phyloP scores from a whole-genome alignment of 2,888 invertebrate genomes.

The Chironomus tentans region DNA sequence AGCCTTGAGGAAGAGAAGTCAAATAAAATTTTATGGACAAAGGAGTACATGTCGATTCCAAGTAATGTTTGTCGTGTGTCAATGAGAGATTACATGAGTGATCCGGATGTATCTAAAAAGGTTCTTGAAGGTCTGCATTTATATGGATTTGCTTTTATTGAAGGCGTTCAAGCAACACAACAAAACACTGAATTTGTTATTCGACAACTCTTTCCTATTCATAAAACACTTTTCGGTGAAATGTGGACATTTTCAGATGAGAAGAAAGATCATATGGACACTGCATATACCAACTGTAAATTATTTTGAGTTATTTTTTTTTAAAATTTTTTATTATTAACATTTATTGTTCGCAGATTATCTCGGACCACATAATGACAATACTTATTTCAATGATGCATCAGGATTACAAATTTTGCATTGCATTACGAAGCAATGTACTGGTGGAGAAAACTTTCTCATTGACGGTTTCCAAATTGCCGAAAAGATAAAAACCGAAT shows the following conservation, averaged over 20 bases:
- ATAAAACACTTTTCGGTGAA: slow-evolving; percentile 57
- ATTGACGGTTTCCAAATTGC: slow-evolving; percentile 67
- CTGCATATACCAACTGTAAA: slow-evolving; percentile 54
- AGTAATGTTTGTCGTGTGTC: slow-evolving; percentile 34
- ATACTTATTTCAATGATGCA: slow-evolving; percentile 66
- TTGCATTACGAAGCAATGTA: slow-evolving; percentile 47
- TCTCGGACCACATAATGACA: slow-evolving; percentile 66
- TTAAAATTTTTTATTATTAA: too few relatives aligned
- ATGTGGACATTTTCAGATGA: slow-evolving; percentile 57
- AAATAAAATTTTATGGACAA: slow-evolving; percentile 44
- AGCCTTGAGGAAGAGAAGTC: slow-evolving; percentile 32
- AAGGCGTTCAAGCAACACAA: slow-evolving; percentile 36
- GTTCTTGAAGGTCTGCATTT: slow-evolving; percentile 43
- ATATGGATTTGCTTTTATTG: slow-evolving; percentile 40
- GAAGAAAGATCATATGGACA: slow-evolving; percentile 53
- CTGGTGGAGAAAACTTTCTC: slow-evolving; percentile 63
- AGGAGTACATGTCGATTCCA: slow-evolving; percentile 37
- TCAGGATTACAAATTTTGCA: slow-evolving; percentile 58
- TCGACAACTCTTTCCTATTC: slow-evolving; percentile 10
- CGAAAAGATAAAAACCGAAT: slow-evolving; percentile 44
- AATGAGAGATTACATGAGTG: slow-evolving; percentile 44
- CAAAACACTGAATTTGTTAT: slow-evolving; percentile 44
- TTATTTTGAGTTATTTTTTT: too few relatives aligned
- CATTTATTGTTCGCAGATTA: slow-evolving; percentile 36
- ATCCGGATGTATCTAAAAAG: slow-evolving; percentile 40